Evolutionary conservation across 2,113 vertebrate species (phyloP), one percentile per base, ranked within the genome.

Genomic region (Montifringilla adamsi): DNA sequence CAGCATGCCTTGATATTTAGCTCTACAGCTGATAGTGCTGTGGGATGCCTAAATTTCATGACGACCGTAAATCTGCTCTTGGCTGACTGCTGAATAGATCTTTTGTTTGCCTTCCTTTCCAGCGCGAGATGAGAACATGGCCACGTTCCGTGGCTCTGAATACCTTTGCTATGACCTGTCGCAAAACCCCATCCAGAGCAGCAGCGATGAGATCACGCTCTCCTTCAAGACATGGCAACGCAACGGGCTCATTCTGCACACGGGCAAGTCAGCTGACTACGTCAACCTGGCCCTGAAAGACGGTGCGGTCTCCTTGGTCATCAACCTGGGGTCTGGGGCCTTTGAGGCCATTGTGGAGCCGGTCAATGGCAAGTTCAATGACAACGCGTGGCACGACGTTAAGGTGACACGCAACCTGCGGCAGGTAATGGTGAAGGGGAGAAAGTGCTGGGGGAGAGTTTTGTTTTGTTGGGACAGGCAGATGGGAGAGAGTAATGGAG

Each of bases 351-450:
- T 99, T 19, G 99, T 99, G 78, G 99, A 99, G 98, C 99, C 99
- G 2, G 99, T 99, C 98, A 99, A 99, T 76, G 99, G 99, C 94
- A 99, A 99, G 97, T 99, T 99, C 98, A 99, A 99, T 94, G 99
- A 99, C 98, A 99, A 99, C 97, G 93, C 98, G 46, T 99, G 99
- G 99, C 99, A 99, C 7, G 99, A 99, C 95, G 99, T 99, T 97
- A 99, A 99, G 98, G 99, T 99, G 98, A 99, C 99, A 7, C 99
- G 99, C 97, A 99, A 99, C 98, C 98, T 99, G 97, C 98, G 99
- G 97, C 99, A 99, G 99, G 99, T 99, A 99, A 99, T 98, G 98
- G 96, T 92, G 96, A 93, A 97, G 91, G 97, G 93, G 64, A 94
- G 94, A 95, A 96, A 93, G 90, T 3, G 11, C 64, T 50, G 16